Percentiles rank a stretch among this genome's conserved stretches.
These are phyloP conservation scores for Listronotus oregonensis DNA, from an alignment of 1,140 invertebrate genomes.

Conservation along the genomic window DNA sequence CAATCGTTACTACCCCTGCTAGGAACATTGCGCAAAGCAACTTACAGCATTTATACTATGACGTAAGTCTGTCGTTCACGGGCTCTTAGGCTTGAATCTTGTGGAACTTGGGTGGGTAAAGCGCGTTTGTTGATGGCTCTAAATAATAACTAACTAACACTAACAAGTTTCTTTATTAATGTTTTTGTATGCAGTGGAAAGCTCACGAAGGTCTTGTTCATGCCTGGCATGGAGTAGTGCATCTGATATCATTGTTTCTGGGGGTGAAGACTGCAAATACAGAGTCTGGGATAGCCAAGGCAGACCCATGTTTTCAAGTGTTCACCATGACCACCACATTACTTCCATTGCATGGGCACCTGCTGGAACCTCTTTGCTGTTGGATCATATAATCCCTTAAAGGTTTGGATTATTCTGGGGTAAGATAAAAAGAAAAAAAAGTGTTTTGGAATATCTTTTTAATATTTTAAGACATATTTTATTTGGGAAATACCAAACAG, in stretches of 20 bases:
- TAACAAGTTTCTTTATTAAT: too few relatives aligned
- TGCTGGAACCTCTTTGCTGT: constrained; percentile 90
- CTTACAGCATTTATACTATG: too few relatives aligned
- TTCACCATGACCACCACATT: constrained; percentile 86
- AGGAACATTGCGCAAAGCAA: too few relatives aligned
- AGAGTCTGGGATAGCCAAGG: constrained; percentile 95
- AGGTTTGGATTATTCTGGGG: constrained; percentile 93
- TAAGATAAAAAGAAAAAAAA: constrained; percentile 60
- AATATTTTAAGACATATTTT: too few relatives aligned
- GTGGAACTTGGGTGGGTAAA: too few relatives aligned
- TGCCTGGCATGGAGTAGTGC: constrained; percentile 87
- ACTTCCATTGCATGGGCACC: constrained; percentile 89
- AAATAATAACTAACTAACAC: too few relatives aligned
- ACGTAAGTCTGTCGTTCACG: too few relatives aligned
- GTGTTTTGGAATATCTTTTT: neutral
- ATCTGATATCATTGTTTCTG: constrained; percentile 88
- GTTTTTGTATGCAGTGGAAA: constrained; percentile 77
- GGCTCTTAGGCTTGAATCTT: too few relatives aligned
- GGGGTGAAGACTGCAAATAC: constrained; percentile 93
- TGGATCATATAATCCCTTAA: constrained; percentile 90
- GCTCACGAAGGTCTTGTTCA: constrained; percentile 90
- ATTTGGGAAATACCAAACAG: too few relatives aligned
- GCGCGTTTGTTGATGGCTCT: too few relatives aligned
- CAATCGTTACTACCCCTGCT: too few relatives aligned
- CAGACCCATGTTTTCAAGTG: constrained; percentile 81